Conservation (phyloP, 2,888 invertebrate species). For the Lasioglossum morio region DNA sequence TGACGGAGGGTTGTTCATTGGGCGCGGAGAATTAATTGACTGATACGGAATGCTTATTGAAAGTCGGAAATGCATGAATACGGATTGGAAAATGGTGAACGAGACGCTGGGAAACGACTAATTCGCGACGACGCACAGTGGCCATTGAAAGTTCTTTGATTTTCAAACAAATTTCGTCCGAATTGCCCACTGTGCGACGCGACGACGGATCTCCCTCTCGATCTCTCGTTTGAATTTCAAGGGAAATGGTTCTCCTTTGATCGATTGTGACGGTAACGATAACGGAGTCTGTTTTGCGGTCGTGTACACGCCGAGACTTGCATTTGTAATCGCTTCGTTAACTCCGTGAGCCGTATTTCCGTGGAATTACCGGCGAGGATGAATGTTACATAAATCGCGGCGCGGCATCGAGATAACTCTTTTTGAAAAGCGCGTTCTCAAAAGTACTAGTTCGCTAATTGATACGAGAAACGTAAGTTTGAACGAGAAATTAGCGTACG, state of each 20-base stretch:
- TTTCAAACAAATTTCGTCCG: too few species aligned
- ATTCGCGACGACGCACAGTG: not conserved
- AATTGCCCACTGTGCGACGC: too few species aligned
- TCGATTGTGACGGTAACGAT: constrained; percentile 3
- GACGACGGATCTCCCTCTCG: not conserved
- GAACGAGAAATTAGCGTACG: too few species aligned
- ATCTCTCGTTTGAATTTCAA: not conserved
- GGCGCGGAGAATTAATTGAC: too few species aligned
- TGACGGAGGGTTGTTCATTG: too few species aligned
- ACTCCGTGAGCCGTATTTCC: not conserved
- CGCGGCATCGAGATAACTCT: not conserved
- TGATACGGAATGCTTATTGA: not conserved
- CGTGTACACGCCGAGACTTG: not conserved
- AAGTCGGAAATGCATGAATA: not conserved
- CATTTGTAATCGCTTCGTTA: constrained; percentile 1
- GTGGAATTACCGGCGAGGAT: not conserved
- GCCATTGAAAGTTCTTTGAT: too few species aligned
- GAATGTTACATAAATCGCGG: not conserved
- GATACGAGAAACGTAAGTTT: not conserved
- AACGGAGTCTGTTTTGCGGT: not conserved
- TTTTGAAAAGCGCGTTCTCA: too few species aligned
- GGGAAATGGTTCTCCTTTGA: not conserved
- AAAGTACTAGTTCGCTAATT: too few species aligned
- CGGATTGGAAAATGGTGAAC: not conserved
- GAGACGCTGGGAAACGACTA: not conserved